phyloP scores from a whole-genome alignment of 2,113 vertebrate genomes.

The Ploceus nigricollis region DNA sequence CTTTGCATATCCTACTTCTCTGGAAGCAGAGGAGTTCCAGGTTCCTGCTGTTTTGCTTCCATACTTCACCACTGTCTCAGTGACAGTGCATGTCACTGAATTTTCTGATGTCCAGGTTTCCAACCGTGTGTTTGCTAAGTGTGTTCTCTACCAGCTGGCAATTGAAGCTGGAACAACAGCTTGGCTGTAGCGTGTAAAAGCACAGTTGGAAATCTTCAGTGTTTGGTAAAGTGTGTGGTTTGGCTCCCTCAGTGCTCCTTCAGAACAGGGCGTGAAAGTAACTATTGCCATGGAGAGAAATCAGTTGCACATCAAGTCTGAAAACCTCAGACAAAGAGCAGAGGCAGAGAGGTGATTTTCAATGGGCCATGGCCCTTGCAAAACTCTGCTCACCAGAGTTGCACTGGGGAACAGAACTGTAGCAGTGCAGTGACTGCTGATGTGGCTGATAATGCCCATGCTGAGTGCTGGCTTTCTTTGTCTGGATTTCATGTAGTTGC shows the following conservation, averaged over 20 bases:
- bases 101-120: neutral
- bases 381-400: neutral
- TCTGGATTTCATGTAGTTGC: neutral
- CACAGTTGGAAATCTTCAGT: neutral
- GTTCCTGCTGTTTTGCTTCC: neutral
- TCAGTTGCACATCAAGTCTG: neutral
- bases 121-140: accelerated
- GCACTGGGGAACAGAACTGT: neutral
- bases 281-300: neutral
- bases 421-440: accelerated
- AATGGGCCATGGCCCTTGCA: neutral
- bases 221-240: neutral
- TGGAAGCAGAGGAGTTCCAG: neutral
- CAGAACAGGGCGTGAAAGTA: neutral
- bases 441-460: neutral
- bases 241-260: neutral
- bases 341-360: neutral
- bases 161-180: neutral
- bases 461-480: neutral
- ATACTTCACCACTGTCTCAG: accelerated
- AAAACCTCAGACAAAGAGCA: neutral
- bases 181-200: neutral
- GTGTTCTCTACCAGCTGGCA: neutral
- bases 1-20: neutral
- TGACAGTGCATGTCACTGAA: accelerated